Conservation (phyloP, 2,113 vertebrate species). For the Tupaia tana region DNA sequence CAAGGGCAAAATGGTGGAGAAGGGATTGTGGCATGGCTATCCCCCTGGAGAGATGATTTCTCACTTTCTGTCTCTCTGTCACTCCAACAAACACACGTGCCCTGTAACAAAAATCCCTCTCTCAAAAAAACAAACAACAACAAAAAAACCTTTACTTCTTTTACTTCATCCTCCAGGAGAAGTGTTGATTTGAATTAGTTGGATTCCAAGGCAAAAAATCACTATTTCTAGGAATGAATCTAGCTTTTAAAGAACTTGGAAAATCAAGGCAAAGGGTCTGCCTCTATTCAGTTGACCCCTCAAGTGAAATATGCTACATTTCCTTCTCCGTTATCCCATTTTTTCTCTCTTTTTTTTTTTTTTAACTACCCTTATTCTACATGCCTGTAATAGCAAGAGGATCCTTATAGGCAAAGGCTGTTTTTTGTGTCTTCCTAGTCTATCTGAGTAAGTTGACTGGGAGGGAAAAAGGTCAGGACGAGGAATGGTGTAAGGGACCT, state of each 20-base stretch:
- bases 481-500: not conserved
- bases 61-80: too few relatives aligned
- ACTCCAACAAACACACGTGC: too few relatives aligned
- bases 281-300: not conserved
- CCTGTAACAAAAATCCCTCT: too few relatives aligned
- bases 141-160: not conserved
- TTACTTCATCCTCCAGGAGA: not conserved
- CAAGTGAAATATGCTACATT: not conserved
- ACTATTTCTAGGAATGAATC: not conserved
- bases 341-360: not conserved
- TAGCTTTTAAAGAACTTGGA: not conserved
- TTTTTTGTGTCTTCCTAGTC: not conserved
- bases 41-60: too few relatives aligned
- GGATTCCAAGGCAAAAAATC: not conserved
- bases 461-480: not conserved
- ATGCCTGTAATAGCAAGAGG: not conserved
- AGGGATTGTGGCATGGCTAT: too few relatives aligned
- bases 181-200: not conserved
- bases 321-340: not conserved
- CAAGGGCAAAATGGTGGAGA: too few relatives aligned
- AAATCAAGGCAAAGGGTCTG: not conserved
- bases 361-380: not conserved
- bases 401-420: not conserved
- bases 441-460: not conserved
- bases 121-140: too few relatives aligned